These are phyloP conservation scores for Cirrhinus mrigala DNA, from an alignment of 2,797 vertebrate genomes.

Conservation along the genomic window DNA sequence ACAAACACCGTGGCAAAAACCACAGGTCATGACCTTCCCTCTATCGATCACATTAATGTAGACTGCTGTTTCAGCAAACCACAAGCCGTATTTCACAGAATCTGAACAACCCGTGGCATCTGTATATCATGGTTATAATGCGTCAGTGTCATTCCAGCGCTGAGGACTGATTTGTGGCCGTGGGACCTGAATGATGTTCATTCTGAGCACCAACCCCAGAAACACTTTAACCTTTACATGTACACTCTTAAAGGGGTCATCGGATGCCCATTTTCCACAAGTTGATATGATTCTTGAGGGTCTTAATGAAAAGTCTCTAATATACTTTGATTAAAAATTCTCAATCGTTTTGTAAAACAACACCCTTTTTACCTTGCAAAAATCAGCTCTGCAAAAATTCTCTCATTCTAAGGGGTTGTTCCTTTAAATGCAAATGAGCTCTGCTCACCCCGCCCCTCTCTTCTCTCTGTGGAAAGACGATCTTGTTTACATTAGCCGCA, in stretches of 20 bases:
- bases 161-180: slow-evolving; percentile 13
- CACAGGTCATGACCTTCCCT: slow-evolving; percentile 45
- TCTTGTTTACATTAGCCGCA: too few species aligned
- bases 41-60: slow-evolving; percentile 34
- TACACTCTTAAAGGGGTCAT: not conserved
- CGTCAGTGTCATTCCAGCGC: slow-evolving; percentile 34
- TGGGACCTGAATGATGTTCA: not conserved
- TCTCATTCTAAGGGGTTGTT: too few species aligned
- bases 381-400: too few species aligned
- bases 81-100: slow-evolving; percentile 6
- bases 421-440: too few species aligned
- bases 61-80: slow-evolving; percentile 42
- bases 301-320: too few species aligned
- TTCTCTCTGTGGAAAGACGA: too few species aligned
- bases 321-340: too few species aligned
- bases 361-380: too few species aligned
- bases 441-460: too few species aligned
- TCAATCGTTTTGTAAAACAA: too few species aligned
- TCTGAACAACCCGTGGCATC: slow-evolving; percentile 23
- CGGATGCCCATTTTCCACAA: too few species aligned
- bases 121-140: slow-evolving; percentile 35
- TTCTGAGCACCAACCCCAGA: not conserved
- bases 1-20: slow-evolving; percentile 3
- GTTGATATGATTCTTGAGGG: too few species aligned
- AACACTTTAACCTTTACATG: not conserved